These are phyloP conservation scores for Ciconia nigra DNA, from an alignment of 2,797 vertebrate genomes.

Conservation along the genomic window DNA sequence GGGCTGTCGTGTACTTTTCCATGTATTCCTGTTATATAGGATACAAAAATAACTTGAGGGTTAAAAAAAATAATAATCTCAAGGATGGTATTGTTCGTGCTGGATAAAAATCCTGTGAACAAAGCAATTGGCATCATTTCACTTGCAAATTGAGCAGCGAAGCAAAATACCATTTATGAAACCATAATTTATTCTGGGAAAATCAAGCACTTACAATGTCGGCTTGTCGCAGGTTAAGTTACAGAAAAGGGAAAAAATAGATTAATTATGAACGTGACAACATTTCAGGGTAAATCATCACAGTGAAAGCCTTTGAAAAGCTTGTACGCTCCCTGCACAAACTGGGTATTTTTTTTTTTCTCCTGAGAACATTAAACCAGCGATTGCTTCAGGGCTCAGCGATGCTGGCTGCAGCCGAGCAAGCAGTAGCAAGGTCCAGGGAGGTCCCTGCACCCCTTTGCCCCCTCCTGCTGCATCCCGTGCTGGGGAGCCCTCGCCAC, in stretches of 20 bases:
- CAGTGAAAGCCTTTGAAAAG: neutral
- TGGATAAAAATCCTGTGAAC: slow-evolving; percentile 40
- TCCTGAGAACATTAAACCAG: neutral
- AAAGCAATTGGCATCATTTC: slow-evolving; percentile 62
- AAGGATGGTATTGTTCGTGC: neutral
- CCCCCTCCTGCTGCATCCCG: neutral
- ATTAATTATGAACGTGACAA: slow-evolving; percentile 53
- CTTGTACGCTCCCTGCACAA: neutral
- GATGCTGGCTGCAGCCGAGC: rapidly evolving
- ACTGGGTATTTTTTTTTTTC: neutral
- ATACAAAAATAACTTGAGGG: neutral
- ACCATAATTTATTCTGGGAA: slow-evolving; percentile 59
- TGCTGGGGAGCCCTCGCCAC: neutral
- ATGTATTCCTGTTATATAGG: neutral
- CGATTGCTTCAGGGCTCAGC: neutral
- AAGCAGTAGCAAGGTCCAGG: neutral
- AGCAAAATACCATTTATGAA: slow-evolving; percentile 61
- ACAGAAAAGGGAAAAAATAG: slow-evolving; percentile 35
- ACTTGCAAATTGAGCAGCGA: slow-evolving; percentile 63
- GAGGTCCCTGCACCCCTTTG: neutral
- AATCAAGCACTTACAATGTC: slow-evolving; percentile 38
- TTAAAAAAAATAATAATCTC: neutral
- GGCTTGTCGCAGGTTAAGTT: slow-evolving; percentile 39
- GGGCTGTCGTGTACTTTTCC: neutral
- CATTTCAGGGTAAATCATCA: slow-evolving; percentile 9